Percentiles rank a stretch among this genome's conserved stretches.
These are phyloP conservation scores for Sterrhoptilus dennistouni DNA, from an alignment of 2,113 vertebrate species.

Conservation along the genomic window DNA sequence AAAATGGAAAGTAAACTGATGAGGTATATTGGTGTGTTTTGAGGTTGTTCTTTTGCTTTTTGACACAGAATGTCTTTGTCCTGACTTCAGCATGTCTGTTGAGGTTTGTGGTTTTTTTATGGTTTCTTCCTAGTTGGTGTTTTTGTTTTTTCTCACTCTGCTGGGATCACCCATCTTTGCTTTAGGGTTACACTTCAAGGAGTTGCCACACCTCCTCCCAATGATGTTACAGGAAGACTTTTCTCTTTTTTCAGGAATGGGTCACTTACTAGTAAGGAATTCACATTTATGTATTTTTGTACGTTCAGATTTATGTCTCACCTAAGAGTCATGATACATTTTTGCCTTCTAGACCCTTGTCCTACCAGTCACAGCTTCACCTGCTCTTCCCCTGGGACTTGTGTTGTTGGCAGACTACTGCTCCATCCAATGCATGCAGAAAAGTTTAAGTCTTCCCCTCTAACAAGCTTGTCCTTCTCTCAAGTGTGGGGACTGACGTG, in stretches of 20 bases:
- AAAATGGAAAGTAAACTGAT: neutral
- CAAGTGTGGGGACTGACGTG: neutral
- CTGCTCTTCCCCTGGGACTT: neutral
- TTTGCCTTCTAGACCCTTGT: neutral
- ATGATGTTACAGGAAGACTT: constrained; percentile 81
- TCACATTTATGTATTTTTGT: neutral
- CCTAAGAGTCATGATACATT: neutral
- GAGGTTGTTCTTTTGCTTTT: neutral
- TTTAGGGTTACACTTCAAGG: constrained; percentile 83
- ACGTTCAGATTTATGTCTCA: neutral
- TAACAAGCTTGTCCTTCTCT: neutral
- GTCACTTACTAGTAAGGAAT: constrained; percentile 78
- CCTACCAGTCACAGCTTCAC: neutral
- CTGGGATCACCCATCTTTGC: constrained; percentile 82
- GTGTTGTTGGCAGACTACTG: neutral
- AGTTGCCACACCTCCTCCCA: constrained; percentile 77
- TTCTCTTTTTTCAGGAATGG: constrained; percentile 84
- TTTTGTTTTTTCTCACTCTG: constrained; percentile 78
- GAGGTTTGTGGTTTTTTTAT: neutral
- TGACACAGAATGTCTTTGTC: neutral
- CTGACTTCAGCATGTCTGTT: neutral
- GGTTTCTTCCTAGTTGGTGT: constrained; percentile 73
- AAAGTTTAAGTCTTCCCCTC: neutral
- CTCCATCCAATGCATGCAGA: neutral
- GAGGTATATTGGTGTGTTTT: neutral